Base-by-base conservation (phyloP, 2,888 invertebrate species). In the Trissonchulus latispiculum region DNA sequence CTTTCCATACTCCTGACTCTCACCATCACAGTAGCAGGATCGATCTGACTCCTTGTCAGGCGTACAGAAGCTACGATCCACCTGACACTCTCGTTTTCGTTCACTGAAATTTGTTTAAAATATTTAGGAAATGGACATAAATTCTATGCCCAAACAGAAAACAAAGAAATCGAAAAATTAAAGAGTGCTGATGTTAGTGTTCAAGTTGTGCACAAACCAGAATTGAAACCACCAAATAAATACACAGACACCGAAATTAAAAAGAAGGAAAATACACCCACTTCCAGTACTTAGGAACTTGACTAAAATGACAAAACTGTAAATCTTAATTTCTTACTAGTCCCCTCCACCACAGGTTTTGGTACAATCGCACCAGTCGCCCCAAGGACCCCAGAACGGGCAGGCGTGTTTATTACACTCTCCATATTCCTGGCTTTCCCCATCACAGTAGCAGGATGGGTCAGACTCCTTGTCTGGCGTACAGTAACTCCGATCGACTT, bases 361-460 rank as follows among this genome's bases (percentile, higher is more conserved):
- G n/a, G 71, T 32, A 29, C 71, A 70, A 2, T 36, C 31, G 8
- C 48, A 48, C 71, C 71, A 70, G 2, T 70, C 71, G n/a, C n/a
- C 36, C 71, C 71, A 70, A 15, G 71, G 71, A 2, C 8, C 18
- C 71, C 71, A 70, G 3, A 15, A 28, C 2, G 71, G 59, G 31
- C 71, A 70, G 28, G 36, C 3, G n/a, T 59, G 28, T 3, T 28
- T 3, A 36, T 59, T 70, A 61, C 71, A 70, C 8, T 59, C 61
- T 8, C 48, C 48, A 23, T 48, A 70, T 23, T 48, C 48, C 23
- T 48, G 48, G 23, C 48, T 48, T 8, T 8, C 8, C 48, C 48
- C 48, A 48, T 48, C 48, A 48, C 48, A 48, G 23, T 48, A 48
- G 48, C 48, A 48, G 8, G 48, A 8, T 8, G 48, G 48, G 48